Base-by-base conservation (phyloP, 2,113 vertebrate genomes). In the Mionectes macconnelli region DNA sequence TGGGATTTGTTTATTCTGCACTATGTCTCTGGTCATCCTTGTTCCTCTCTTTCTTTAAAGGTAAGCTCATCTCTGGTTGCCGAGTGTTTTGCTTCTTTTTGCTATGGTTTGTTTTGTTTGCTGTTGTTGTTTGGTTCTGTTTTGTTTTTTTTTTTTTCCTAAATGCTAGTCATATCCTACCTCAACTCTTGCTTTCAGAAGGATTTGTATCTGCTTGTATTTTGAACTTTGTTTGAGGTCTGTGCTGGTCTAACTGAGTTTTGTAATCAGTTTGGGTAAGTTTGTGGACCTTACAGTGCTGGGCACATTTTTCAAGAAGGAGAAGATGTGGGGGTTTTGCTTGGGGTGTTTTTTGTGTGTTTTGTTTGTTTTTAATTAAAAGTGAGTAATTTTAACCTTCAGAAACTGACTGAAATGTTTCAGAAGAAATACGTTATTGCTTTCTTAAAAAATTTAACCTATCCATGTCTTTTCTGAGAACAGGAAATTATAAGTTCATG, bases 21-120 rank as follows among this genome's bases (percentile, higher is more conserved):
- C 49, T 97, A 6, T 96, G 31, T 72, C 74, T 97, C 57, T 94
- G 95, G 95, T 69, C 92, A 49, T 56, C 78, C 44, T 87, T 96
- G 24, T 95, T 97, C 87, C 57, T 94, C 44, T 93, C 95, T 33
- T 64, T 93, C 27, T 63, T 96, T 47, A 82, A 91, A 94, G 96
- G 96, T 97, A 95, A 97, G 89, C 14, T 93, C 3, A 8, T 55
- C 24, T 82, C 24, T 82, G 18, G 2, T 52, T 89, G 25, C 67
- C 42, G 5, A 31, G 11, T 8, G 4, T 20, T 64, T 30, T 27
- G 6, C 2, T 20, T 39, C 50, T 40, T 49, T 28, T 66, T 53
- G 2, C 55, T 47, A 10, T 40, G 6, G 4, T 74, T 80, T 80
- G n/a, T 3, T 27, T 14, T 8, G 13, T 30, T 30, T 52, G 4